Percentiles rank a stretch among this genome's conserved stretches.
Evolutionary conservation across 2,113 vertebrate species (phyloP).

Genomic region (Oplegnathus fasciatus): DNA sequence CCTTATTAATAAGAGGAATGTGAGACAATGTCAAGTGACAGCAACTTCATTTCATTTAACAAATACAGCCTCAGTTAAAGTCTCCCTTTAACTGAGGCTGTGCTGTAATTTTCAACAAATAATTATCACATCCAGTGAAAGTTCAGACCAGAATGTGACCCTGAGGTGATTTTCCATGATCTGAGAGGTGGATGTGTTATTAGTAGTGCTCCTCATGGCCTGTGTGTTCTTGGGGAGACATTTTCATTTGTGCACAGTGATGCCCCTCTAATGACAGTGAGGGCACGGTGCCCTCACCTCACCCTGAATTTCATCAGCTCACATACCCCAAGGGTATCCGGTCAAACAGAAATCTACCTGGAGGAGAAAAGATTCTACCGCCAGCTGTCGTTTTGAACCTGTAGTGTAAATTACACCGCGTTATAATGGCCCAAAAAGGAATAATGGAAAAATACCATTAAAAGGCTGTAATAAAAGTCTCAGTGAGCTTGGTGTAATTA

Average conservation of each 20-base stretch:
- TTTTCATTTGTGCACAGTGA: slow-evolving; percentile 39
- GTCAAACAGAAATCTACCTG: slow-evolving; percentile 45
- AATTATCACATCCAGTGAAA: slow-evolving; percentile 34
- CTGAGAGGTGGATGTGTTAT: slow-evolving; percentile 25
- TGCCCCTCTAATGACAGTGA: slow-evolving; percentile 30
- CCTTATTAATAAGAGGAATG: neutral
- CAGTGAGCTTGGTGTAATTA: slow-evolving; percentile 35
- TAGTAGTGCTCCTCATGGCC: slow-evolving; percentile 43
- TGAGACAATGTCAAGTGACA: slow-evolving; percentile 1
- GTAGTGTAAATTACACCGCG: slow-evolving; percentile 1
- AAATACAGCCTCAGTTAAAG: slow-evolving; percentile 20
- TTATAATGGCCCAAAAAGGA: slow-evolving; percentile 29
- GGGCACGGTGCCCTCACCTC: slow-evolving; percentile 7
- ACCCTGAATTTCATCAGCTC: slow-evolving; percentile 37
- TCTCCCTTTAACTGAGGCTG: neutral
- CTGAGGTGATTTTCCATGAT: slow-evolving; percentile 30
- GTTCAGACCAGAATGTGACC: slow-evolving; percentile 31
- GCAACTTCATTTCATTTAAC: neutral
- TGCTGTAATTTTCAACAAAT: slow-evolving; percentile 32
- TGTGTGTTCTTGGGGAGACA: slow-evolving; percentile 37
- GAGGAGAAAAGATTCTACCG: slow-evolving; percentile 11
- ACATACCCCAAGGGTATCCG: slow-evolving; percentile 5
- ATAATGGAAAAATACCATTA: slow-evolving; percentile 41
- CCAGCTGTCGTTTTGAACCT: slow-evolving; percentile 34
- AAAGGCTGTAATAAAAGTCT: slow-evolving; percentile 35